Percentiles rank a stretch among this genome's conserved stretches.
Conservation (phyloP, 2,113 vertebrate genomes). For the Cinclus cinclus region DNA sequence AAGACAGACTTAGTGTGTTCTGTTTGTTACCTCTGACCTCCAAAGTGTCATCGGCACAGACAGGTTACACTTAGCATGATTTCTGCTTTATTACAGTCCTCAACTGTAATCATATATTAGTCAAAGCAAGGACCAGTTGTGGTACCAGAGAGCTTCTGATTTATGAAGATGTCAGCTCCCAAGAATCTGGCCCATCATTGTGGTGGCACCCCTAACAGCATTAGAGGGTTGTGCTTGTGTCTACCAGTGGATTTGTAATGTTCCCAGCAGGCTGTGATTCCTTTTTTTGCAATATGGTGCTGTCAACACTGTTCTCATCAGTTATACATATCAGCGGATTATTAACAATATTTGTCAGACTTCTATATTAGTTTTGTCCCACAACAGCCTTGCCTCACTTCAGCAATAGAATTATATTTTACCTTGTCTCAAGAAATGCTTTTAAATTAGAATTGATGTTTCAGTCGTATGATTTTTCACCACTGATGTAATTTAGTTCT, state of each 20-base stretch:
- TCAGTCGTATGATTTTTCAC: slow-evolving; percentile 67
- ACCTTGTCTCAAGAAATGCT: slow-evolving; percentile 70
- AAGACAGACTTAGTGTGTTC: neutral
- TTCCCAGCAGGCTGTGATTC: slow-evolving; percentile 77
- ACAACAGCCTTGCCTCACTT: slow-evolving; percentile 60
- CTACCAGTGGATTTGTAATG: slow-evolving; percentile 70
- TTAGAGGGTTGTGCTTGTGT: slow-evolving; percentile 68
- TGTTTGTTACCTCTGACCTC: neutral
- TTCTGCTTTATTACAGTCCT: neutral
- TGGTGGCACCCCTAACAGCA: slow-evolving; percentile 75
- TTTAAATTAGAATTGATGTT: slow-evolving; percentile 77
- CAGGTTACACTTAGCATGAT: neutral
- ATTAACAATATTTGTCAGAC: slow-evolving; percentile 87
- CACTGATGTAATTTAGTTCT: slow-evolving; percentile 70
- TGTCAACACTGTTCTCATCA: slow-evolving; percentile 85
- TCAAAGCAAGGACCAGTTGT: slow-evolving; percentile 1
- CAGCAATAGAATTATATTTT: slow-evolving; percentile 72
- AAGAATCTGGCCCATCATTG: neutral
- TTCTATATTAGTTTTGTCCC: slow-evolving; percentile 84
- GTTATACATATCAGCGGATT: slow-evolving; percentile 79
- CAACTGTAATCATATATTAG: neutral
- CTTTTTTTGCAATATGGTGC: slow-evolving; percentile 80
- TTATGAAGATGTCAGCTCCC: slow-evolving; percentile 47
- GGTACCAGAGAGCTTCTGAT: slow-evolving; percentile 30
- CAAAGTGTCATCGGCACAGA: neutral